Evolutionary conservation across 2,888 invertebrate species (phyloP), one percentile per base, ranked within the genome.

Genomic region (Ditylenchus weischeri): DNA sequence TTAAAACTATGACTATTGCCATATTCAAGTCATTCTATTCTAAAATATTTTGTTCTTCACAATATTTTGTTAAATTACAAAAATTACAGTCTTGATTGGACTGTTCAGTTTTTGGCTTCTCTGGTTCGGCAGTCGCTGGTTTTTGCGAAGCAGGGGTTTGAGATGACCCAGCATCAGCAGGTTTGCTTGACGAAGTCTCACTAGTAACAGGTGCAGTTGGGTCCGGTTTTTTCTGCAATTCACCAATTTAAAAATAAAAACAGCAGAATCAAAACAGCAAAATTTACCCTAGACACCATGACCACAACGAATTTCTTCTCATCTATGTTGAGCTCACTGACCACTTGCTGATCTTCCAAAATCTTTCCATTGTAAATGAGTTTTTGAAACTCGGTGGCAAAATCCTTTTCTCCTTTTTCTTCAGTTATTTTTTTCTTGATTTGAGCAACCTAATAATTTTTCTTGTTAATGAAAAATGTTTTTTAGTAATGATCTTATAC

Each of bases 281-380:
- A 63, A 58, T 63, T 57, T 54, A 76, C 76, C 70, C 75, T 76
- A 29, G 75, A 51, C 38, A 78, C 73, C 79, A 81, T 80, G 15
- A 81, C 74, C 47, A 81, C 81, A 38, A 81, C 75, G 63, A 79
- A 81, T 62, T 79, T 80, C 54, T 68, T 69, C 11, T 72, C 48
- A 38, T 76, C 79, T 54, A 78, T 69, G 29, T 73, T 74, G 29
- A 75, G 58, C 10, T 74, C 72, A 21, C 60, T 68, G 19, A 81
- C 69, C 18, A 68, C 75, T 13, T 63, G 48, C 10, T 60, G 66
- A 61, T 81, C 79, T 0, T 71, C 75, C 21, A 80, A 70, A 57
- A 81, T 70, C 69, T 81, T 80, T 66, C 81, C 81, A 48, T 80
- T 79, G 72, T 80, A 81, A 61, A 81, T 81, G 0, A 81, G 67